Evolutionary conservation across 2,113 vertebrate genomes (phyloP).

Genomic region (Cyprinodon variegatus): DNA sequence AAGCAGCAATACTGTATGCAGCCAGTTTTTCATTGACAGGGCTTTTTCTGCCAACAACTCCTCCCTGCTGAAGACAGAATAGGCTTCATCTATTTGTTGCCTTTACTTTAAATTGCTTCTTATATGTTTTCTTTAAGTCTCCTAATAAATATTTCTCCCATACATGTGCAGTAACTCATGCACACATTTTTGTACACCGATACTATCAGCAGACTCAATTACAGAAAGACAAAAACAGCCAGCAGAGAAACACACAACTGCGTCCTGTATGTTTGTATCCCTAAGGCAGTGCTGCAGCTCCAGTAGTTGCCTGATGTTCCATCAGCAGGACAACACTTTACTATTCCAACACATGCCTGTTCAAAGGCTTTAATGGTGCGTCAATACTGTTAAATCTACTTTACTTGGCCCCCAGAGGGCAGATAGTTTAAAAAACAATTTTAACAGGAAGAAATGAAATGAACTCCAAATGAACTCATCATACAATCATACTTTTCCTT

Average conservation of each 20-base stretch:
- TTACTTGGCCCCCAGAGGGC: conserved; percentile 66
- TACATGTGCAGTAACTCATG: conserved; percentile 26
- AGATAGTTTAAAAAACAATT: conserved; percentile 60
- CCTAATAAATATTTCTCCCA: conserved; percentile 51
- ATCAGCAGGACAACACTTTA: conserved; percentile 69
- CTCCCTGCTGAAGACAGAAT: conserved; percentile 31
- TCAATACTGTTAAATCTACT: conserved; percentile 74
- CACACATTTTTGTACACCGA: conserved; percentile 24
- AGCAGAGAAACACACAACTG: conserved; percentile 22
- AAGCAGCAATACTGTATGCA: conserved; percentile 1
- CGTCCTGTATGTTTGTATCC: conserved; percentile 39
- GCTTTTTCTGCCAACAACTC: conserved; percentile 21
- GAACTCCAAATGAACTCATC: conserved; percentile 69
- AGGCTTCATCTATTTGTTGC: conserved; percentile 58
- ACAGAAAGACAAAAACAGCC: conserved; percentile 42
- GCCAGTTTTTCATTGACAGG: conserved; percentile 19
- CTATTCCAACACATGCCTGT: conserved; percentile 53
- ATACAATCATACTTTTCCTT: conserved; percentile 34
- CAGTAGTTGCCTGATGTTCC: conserved; percentile 66
- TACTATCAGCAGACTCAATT: conserved; percentile 35
- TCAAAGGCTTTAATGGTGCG: conserved; percentile 67
- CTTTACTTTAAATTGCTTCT: conserved; percentile 47
- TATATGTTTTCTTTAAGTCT: conserved; percentile 28
- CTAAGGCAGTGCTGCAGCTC: conserved; percentile 55
- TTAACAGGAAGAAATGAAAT: conserved; percentile 53